A percentile compares a stretch with the other conserved stretches of the same genome.
Evolutionary conservation across 2,888 invertebrate species (phyloP).

Genomic region (Agrotis ipsilon): DNA sequence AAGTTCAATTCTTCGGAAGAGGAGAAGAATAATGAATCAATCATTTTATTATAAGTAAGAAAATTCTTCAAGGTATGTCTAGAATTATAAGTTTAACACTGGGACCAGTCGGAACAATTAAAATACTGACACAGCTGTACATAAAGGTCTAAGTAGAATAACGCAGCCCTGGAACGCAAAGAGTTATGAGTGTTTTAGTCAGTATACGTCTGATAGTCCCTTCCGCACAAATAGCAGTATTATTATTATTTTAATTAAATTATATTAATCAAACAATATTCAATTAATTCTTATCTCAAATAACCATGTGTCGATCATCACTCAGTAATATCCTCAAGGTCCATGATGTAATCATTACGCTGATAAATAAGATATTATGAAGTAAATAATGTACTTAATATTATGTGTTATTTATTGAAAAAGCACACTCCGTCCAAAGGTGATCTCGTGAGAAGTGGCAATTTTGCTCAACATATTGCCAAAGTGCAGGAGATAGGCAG

Average conservation of each 20-base stretch:
- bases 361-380: slow-evolving; percentile 13
- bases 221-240: no score
- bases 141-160: no score
- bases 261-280: slow-evolving; percentile 11
- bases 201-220: no score
- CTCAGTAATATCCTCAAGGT: slow-evolving; percentile 33
- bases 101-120: not conserved
- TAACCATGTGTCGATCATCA: slow-evolving; percentile 5
- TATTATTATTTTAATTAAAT: not conserved
- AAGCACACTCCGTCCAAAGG: slow-evolving; percentile 12
- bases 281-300: slow-evolving; percentile 28
- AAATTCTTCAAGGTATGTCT: slow-evolving; percentile 2
- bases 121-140: no score
- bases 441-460: slow-evolving; percentile 45
- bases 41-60: not conserved
- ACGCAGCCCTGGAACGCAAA: no score
- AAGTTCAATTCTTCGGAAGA: slow-evolving; percentile 19
- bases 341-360: slow-evolving; percentile 13
- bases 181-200: no score
- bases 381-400: slow-evolving; percentile 10
- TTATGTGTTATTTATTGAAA: slow-evolving; percentile 4
- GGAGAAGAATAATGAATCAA: not conserved
- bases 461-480: slow-evolving; percentile 22
- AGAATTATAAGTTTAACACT: not conserved
- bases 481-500: not conserved